Evolutionary conservation across 2,797 vertebrate genomes (phyloP).

Genomic region (Oreochromis mossambicus): DNA sequence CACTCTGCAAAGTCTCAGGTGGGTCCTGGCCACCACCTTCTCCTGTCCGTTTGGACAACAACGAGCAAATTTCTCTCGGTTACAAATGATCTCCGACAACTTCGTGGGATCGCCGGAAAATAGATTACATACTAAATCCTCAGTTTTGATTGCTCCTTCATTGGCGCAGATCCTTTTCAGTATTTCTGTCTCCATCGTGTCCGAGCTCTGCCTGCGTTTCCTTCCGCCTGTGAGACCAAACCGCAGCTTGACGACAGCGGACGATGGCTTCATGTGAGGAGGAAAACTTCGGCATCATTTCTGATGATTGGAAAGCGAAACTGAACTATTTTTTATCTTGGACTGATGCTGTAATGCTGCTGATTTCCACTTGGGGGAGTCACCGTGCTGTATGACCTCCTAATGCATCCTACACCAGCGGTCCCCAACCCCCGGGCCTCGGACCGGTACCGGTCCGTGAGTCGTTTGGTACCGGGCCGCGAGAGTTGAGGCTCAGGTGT

Average conservation of each 20-base stretch:
- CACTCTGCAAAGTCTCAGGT: conserved; percentile 44
- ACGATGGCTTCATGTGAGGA: accelerated
- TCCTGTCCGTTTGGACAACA: not conserved
- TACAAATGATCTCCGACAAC: accelerated
- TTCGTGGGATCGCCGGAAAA: accelerated
- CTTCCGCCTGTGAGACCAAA: not conserved
- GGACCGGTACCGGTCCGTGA: no score
- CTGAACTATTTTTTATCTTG: not conserved
- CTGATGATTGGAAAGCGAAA: conserved; percentile 70
- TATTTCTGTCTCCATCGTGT: conserved; percentile 8
- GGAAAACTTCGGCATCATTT: not conserved
- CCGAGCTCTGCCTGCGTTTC: accelerated
- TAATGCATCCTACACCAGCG: not conserved
- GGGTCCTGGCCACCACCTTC: conserved; percentile 57
- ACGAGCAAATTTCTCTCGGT: not conserved
- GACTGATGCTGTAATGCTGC: not conserved
- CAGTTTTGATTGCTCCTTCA: conserved; percentile 36
- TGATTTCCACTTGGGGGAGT: conserved; percentile 8
- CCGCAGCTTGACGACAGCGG: accelerated
- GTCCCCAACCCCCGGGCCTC: no score
- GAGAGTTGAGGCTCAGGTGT: no score
- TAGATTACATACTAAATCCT: conserved; percentile 17
- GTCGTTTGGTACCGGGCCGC: no score
- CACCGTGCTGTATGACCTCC: not conserved
- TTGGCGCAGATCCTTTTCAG: conserved; percentile 51